Evolutionary conservation across 2,797 vertebrate species (phyloP), one percentile per base, ranked within the genome.

Genomic region (Crypturellus tataupa): DNA sequence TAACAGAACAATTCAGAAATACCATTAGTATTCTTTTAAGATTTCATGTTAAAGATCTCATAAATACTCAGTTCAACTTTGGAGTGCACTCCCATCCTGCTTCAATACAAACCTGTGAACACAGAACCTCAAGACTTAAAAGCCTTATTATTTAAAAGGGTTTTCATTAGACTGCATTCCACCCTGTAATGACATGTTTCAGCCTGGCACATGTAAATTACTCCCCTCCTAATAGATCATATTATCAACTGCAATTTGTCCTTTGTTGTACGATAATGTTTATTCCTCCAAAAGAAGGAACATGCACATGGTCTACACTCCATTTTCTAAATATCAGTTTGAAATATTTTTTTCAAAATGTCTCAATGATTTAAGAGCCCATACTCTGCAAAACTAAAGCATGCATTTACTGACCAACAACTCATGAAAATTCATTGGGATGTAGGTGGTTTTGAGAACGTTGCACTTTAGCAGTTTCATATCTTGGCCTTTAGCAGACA

Each of bases 291-390:
- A 89, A 31, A 88, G 78, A 78, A 93, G 8, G 42, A 51, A 75
- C 58, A 59, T 2, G 71, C 25, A 69, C 49, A 37, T 0, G 80
- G 65, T 19, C 33, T 68, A 49, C 8, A 2, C 29, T 49, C 12
- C 80, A 56, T 70, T 95, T 92, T 70, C 77, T 81, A 80, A 89
- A 3, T 20, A 94, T 1, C 72, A 83, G 60, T 69, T 87, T 80
- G 91, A 79, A 93, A 64, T 58, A 94, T 51, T 73, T 58, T 68
- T 77, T 68, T 82, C 75, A 90, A 93, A 86, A 53, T 18, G 47
- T 40, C 82, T 33, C 70, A 49, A 69, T 55, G 64, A 77, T 79
- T 90, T 78, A 56, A 91, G 62, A 91, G 64, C 23, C 37, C 73
- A 25, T 27, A 31, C 68, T 79, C 44, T 49, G 44, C 37, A 96